Evolutionary conservation across 1,140 invertebrate genomes (phyloP), one percentile per base, ranked within the genome.

Genomic region (Panulirus ornatus): DNA sequence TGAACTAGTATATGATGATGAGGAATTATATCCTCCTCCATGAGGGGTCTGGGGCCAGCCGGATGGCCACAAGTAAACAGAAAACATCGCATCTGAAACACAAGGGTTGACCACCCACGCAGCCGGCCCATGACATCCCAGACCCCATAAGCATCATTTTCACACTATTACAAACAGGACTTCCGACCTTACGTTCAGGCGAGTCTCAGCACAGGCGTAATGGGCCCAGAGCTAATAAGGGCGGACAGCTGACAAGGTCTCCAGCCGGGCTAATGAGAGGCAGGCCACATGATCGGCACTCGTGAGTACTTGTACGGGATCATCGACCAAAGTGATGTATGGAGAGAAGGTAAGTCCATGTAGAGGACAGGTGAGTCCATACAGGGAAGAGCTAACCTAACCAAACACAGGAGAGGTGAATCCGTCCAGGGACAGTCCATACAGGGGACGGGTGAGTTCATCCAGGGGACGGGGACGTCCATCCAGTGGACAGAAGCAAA

Each of bases 211-310:
- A 73, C 6, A 8, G 22, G 70, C n/a, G 27, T 83, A 36, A 83
- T 83, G 40, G 58, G 81, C 54, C 81, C 51, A 83, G 38, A 63
- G 38, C 81, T 83, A 83, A 83, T 83, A 63, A 66, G 81, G 58
- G 58, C 19, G 22, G 76, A 79, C 76, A 79, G 76, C 76, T 83
- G 34, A 83, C 81, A 83, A 44, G 51, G 51, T 38, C 81, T 30
- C 54, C 81, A 36, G 34, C 36, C 36, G 81, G 14, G 81, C 81
- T 83, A 83, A 83, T 83, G 81, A 83, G 81, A 22, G 3, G 54
- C 9, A 27, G 51, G 51, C 38, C 81, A 70, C 38, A 83, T 30
- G 58, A 36, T 54, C 58, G 81, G 34, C 14, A 6, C 27, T 30
- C 8, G 9, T 34, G 36, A 27, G 44, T 34, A n/a, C n/a, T 8